Base-by-base conservation (phyloP, 2,888 invertebrate genomes). In the Pandemis corylana region DNA sequence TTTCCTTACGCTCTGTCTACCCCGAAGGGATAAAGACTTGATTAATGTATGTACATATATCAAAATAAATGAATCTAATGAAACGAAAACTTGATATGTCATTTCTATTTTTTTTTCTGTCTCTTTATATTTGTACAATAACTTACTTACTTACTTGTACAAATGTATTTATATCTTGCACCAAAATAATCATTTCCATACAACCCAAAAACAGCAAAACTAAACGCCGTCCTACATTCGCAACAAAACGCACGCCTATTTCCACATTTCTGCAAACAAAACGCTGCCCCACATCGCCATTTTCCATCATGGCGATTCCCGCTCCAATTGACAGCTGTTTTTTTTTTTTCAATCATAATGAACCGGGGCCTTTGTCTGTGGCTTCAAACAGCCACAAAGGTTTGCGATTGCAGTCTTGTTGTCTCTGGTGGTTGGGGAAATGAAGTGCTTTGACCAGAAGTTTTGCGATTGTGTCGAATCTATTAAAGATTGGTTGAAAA, bases 321-420 rank as follows among this genome's bases (percentile, higher is more conserved):
- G 59, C 59, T 61, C 59, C 36, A 15, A 15, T 61, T 61, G 59
- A 61, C 59, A 61, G 59, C 36, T 61, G 10, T n/a, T 59, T 61
- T 61, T 61, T 61, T 61, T 61, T 61, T 61, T 61, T 36, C 28
- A 61, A 61, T 61, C 28, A 61, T 53, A 53, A 53, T 61, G 36
- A 56, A 56, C 20, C 15, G 15, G 53, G 7, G 28, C 1, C 59
- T 61, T 61, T 61, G 59, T 61, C 59, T 28, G 9, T 20, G 59
- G 59, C 59, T 15, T 20, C 53, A 56, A 56, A 56, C 10, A 20
- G 59, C 59, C 20, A 56, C 53, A 56, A 56, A 56, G 36, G 59
- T 36, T 15, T 28, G 59, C 28, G 28, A 59, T 59, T 28, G 28
- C 59, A 28, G 59, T 4, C 59, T 59, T 28, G 28, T 20, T 20